Base-by-base conservation (phyloP, 2,888 invertebrate genomes). In the Drosophila sordidapex region DNA sequence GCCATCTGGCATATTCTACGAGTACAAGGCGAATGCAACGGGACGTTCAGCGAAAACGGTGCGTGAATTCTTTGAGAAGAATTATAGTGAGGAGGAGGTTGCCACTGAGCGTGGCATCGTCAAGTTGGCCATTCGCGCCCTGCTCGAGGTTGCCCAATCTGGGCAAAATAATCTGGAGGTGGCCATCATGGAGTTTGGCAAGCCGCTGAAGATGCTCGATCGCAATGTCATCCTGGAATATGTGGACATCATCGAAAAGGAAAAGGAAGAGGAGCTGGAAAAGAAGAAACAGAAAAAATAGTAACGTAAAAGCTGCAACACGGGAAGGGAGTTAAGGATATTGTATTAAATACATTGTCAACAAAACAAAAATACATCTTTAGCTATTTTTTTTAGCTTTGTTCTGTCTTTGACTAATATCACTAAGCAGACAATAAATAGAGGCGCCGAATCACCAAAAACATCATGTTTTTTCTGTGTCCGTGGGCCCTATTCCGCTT, bases 11-110 rank as follows among this genome's bases (percentile, higher is more conserved):
- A 99, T 99, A 87, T 99, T 99, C 93, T 99, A 99, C 93, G 99
- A 99, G 93, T 99, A 99, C 98, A 98, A 98, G 94, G 99, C 99
- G 2, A 99, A 99, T 94, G 99, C 99, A 13, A 99, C 99, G 63
- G 99, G 99, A 4, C 95, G 99, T 82, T 98, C 98, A 83, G 99
- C 99, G 4, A 99, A 99, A 94, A 98, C 99, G 36, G 99, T 98
- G 0, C 95, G 99, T 70, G 99, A 99, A 94, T 99, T 99, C 93
- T 95, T 99, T 83, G 99, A 99, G 93, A 99, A 99, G 93, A 97
- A 98, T 93, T 99, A 99, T 92, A 96, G 96, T 60, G 94, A 96
- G 49, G 98, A 99, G 83, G 97, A 97, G 90, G 97, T 98, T n/a
- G 83, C 80, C 18, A 94, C 95, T 15, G 97, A 98, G 92, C 96